phyloP scores from a whole-genome alignment of 2,113 vertebrate species.

The Pachycephala philippinensis region DNA sequence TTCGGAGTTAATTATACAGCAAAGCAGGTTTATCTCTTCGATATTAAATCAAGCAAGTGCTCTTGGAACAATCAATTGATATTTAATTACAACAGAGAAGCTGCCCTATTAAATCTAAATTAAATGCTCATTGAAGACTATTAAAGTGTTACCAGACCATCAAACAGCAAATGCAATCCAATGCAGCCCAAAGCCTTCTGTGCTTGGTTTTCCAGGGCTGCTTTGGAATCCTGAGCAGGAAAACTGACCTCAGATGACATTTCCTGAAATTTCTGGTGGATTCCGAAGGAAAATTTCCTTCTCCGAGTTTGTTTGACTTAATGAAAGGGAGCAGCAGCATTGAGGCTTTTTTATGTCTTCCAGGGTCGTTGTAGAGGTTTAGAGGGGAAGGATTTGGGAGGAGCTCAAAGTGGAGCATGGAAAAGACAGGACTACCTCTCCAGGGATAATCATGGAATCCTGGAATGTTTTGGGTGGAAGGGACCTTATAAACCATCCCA shows the following conservation, averaged over 20 bases:
- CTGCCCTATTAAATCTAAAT: slow-evolving; percentile 66
- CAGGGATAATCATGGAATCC: background rate
- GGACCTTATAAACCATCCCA: rapidly evolving
- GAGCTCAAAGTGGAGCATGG: rapidly evolving
- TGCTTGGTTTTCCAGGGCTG: background rate
- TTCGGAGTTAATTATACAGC: slow-evolving; percentile 45
- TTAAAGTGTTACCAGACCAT: slow-evolving; percentile 53
- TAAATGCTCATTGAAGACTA: slow-evolving; percentile 59
- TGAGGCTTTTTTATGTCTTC: background rate
- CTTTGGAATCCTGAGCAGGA: background rate
- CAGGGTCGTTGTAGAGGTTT: rapidly evolving
- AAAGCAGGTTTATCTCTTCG: slow-evolving; percentile 42
- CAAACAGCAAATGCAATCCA: slow-evolving; percentile 21
- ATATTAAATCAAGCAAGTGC: slow-evolving; percentile 59
- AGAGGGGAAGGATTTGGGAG: background rate
- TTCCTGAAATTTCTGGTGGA: background rate
- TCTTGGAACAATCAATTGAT: slow-evolving; percentile 64
- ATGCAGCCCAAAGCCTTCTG: background rate
- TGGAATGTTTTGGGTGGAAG: background rate
- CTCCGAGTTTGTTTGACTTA: background rate
- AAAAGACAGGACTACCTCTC: background rate
- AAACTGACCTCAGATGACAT: background rate
- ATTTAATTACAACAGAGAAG: slow-evolving; percentile 67
- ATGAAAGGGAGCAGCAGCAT: rapidly evolving
- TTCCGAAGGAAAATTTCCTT: background rate